Evolutionary conservation across 1,140 invertebrate genomes (phyloP), one percentile per base, ranked within the genome.

Genomic region (Pseudomyrmex gracilis): DNA sequence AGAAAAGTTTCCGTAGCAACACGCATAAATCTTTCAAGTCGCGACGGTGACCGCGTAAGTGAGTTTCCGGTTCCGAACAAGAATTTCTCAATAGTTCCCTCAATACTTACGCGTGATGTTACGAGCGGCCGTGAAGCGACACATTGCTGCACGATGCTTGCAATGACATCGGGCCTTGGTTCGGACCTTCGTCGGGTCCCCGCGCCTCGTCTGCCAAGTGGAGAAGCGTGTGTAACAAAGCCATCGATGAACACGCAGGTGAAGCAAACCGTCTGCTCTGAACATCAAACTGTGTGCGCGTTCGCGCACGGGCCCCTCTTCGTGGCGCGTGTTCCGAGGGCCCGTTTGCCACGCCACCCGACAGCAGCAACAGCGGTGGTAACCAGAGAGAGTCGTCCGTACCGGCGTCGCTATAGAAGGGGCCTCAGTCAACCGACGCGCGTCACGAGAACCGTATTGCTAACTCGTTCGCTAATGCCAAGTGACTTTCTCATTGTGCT

Each of bases 371-470:
- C 53, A 73, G 74, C 24, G 20, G 45, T 34, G 49, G 78, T 17
- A 47, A 71, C 49, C 70, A 74, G 68, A 82, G 73, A 83, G 60
- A 83, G 60, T 83, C 84, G 73, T 73, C 77, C 84, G 73, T 73
- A 34, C 43, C 68, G 57, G 60, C 60, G 71, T 85, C 55, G 86
- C 58, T 24, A 76, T 68, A 58, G 70, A 74, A 82, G 87, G 73
- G 61, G 90, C 85, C 88, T 92, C 92, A 93, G 92, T 93, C 91
- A 92, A 90, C 87, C 91, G 91, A 90, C 87, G 88, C 90, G 89
- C 92, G 91, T 90, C 91, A 87, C 55, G 87, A 89, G 85, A 88
- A 86, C 74, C 87, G 78, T 77, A 91, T 85, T 34, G 34, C 34
- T 4, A 34, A 73, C 66, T 61, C 5, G 15, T 20, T 61, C 63